Evolutionary conservation across 2,797 vertebrate genomes (phyloP).

Genomic region (Centropyge bicolor): DNA sequence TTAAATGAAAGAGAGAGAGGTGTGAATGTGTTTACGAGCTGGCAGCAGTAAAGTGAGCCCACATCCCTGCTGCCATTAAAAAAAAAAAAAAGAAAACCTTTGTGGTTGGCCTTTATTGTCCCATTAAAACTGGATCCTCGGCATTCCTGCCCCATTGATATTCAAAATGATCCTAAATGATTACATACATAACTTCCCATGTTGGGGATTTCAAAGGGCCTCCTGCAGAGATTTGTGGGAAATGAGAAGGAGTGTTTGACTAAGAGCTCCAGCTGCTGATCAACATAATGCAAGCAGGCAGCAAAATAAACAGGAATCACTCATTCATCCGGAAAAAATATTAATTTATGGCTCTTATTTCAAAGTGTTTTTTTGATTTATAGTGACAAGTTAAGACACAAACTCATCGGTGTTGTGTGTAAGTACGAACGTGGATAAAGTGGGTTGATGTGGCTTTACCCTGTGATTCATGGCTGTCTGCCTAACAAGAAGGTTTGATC

Average conservation of each 20-base stretch:
- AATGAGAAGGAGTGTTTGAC: conserved; percentile 52
- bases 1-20: conserved; percentile 85
- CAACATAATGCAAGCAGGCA: conserved; percentile 38
- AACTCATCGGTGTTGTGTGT: conserved; percentile 19
- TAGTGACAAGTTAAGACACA: conserved; percentile 1
- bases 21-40: conserved; percentile 86
- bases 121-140: conserved; percentile 80
- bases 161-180: conserved; percentile 78
- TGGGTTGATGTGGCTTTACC: conserved; percentile 60
- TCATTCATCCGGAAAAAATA: not conserved
- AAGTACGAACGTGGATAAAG: conserved; percentile 30
- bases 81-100: conserved; percentile 56
- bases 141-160: conserved; percentile 77
- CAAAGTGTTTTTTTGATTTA: conserved; percentile 6
- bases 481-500: conserved; percentile 66
- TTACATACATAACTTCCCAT: conserved; percentile 74
- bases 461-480: conserved; percentile 63
- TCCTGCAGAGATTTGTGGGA: conserved; percentile 53
- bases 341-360: not conserved
- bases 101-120: conserved; percentile 83
- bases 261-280: conserved; percentile 49
- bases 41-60: conserved; percentile 72
- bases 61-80: conserved; percentile 73
- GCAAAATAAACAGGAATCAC: conserved; percentile 34
- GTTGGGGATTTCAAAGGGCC: conserved; percentile 61